Percentiles rank a stretch among this genome's conserved stretches.
These are phyloP conservation scores for Meloidogyne floridensis DNA, from an alignment of 1,140 invertebrate genomes.

Conservation along the genomic window DNA sequence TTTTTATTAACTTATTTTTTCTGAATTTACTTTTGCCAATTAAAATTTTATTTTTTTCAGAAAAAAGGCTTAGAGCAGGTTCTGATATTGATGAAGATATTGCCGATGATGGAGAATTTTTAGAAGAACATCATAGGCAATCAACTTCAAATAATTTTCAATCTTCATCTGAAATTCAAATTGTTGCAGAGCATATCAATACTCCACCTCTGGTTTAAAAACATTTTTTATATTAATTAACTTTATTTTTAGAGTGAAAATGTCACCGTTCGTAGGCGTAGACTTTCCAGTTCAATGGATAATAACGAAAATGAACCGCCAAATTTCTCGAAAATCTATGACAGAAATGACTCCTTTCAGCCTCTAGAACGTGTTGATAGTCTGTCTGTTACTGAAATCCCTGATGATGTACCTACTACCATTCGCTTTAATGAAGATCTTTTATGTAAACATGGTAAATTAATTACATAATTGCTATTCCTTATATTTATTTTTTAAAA, in stretches of 20 bases:
- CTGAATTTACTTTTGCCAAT: neutral
- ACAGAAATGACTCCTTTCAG: neutral
- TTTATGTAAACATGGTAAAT: conserved; percentile 31
- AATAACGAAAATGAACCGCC: neutral
- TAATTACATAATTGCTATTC: conserved; percentile 8
- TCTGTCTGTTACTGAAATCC: neutral
- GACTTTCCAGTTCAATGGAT: neutral
- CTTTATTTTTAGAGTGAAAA: neutral
- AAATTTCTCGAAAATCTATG: neutral
- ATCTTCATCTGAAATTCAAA: neutral
- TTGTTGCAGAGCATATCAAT: neutral
- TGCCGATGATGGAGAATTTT: neutral
- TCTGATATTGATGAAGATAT: neutral
- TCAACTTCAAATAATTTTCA: neutral
- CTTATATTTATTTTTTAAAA: neutral
- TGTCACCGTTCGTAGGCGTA: neutral
- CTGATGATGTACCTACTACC: neutral
- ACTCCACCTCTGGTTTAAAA: neutral
- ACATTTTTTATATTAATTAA: neutral
- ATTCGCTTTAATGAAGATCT: conserved; percentile 40
- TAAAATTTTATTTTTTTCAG: neutral
- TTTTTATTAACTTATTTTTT: neutral
- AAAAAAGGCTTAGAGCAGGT: neutral
- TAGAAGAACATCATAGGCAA: neutral
- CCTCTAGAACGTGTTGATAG: conserved; percentile 26